Evolutionary conservation across 1,140 invertebrate species (phyloP).

Genomic region (Laupala kohalensis): DNA sequence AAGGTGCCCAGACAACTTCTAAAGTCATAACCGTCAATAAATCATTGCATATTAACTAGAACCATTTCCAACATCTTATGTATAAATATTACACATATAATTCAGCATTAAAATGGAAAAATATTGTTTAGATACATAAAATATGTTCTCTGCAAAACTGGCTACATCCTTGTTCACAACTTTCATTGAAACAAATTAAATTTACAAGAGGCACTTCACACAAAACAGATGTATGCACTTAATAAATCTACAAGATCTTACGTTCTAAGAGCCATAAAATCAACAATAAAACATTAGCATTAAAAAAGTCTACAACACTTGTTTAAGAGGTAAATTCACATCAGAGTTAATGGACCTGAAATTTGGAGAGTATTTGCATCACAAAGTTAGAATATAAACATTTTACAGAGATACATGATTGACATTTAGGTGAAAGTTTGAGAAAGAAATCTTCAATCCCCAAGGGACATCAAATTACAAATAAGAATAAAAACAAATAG

Average conservation of each 20-base stretch:
- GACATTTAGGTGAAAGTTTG: not conserved
- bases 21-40: too few relatives aligned
- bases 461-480: not conserved
- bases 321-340: not conserved
- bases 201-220: constrained; percentile 9
- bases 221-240: constrained; percentile 3
- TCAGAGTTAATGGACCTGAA: too few relatives aligned
- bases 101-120: not conserved
- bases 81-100: not conserved
- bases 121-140: not conserved
- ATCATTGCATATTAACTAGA: too few relatives aligned
- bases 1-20: too few relatives aligned
- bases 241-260: not conserved
- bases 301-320: not conserved
- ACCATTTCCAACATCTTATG: not conserved
- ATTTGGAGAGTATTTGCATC: too few relatives aligned
- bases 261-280: not conserved
- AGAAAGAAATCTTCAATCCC: not conserved
- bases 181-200: constrained; percentile 2
- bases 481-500: too few relatives aligned
- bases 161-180: not conserved
- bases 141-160: not conserved
- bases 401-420: not conserved
- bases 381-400: too few relatives aligned
- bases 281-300: not conserved